Conservation (phyloP, 2,113 vertebrate genomes). For the Chascanopsetta lugubris region DNA sequence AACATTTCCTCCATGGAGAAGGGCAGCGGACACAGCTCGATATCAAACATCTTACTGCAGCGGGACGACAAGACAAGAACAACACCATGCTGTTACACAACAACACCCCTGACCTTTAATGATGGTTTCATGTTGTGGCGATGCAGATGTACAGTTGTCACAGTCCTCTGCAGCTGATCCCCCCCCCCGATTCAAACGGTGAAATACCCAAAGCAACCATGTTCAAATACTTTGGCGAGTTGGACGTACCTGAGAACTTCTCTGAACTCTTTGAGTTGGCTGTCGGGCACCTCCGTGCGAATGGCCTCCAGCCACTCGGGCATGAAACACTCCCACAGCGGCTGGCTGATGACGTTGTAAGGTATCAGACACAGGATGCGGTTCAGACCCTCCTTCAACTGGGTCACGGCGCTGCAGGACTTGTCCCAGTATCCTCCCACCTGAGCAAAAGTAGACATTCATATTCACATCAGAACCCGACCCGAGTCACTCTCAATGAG, state of each 20-base stretch:
- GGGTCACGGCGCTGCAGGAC: constrained; percentile 94
- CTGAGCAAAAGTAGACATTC: constrained; percentile 69
- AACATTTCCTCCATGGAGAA: constrained; percentile 99
- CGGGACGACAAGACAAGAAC: constrained; percentile 29
- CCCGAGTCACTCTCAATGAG: background rate
- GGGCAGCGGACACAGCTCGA: constrained; percentile 95
- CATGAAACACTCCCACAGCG: constrained; percentile 98
- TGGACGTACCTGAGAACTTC: constrained; percentile 93
- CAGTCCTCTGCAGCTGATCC: too few relatives aligned
- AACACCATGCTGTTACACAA: too few relatives aligned
- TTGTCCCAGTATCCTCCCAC: constrained; percentile 99
- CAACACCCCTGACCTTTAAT: too few relatives aligned
- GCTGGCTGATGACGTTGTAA: constrained; percentile 97
- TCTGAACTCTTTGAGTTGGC: constrained; percentile 95
- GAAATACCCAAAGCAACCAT: too few relatives aligned
- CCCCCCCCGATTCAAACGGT: too few relatives aligned
- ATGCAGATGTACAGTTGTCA: too few relatives aligned
- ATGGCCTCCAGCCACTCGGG: constrained; percentile 97
- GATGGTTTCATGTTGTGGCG: too few relatives aligned
- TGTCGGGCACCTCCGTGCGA: constrained; percentile 94
- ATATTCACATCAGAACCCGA: constrained; percentile 7
- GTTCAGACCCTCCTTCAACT: constrained; percentile 97
- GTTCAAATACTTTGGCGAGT: background rate
- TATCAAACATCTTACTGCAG: constrained; percentile 99
- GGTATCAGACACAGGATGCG: constrained; percentile 97